Conservation (phyloP, 2,797 vertebrate genomes). For the Microtus californicus region DNA sequence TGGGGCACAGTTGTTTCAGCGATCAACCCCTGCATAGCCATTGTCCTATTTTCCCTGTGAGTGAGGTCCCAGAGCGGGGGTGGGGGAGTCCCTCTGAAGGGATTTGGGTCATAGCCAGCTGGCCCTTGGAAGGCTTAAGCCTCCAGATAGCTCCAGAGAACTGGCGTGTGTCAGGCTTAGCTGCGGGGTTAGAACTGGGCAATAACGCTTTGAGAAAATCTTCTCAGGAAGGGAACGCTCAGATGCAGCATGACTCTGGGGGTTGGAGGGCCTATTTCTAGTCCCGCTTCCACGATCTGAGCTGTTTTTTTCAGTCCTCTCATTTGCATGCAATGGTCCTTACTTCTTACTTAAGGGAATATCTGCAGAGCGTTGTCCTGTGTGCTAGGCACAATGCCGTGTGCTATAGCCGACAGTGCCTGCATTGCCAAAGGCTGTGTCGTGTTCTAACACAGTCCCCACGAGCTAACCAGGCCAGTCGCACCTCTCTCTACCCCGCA, state of each 20-base stretch:
- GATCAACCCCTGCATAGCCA: fast-evolving
- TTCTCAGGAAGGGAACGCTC: fast-evolving
- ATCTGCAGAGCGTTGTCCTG: fast-evolving
- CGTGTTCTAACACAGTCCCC: background rate
- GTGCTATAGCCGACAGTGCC: background rate
- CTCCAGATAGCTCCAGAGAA: background rate
- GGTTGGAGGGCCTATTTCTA: fast-evolving
- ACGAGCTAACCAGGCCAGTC: fast-evolving
- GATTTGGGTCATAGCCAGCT: fast-evolving
- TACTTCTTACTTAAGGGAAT: background rate
- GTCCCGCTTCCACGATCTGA: too few species aligned
- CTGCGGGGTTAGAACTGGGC: fast-evolving
- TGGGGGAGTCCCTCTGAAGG: background rate
- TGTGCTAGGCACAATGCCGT: fast-evolving
- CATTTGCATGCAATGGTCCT: fast-evolving
- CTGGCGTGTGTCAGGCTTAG: background rate
- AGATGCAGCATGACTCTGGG: fast-evolving
- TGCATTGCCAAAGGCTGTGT: too few species aligned
- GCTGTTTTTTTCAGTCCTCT: background rate
- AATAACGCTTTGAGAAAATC: fast-evolving
- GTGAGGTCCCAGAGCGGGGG: fast-evolving
- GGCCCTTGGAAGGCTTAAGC: background rate
- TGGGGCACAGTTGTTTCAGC: fast-evolving
- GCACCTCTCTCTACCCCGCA: background rate
- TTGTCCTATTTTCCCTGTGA: background rate